A percentile compares a stretch with the other conserved stretches of the same genome.
Conservation (phyloP, 2,797 vertebrate species). For the Luscinia luscinia region DNA sequence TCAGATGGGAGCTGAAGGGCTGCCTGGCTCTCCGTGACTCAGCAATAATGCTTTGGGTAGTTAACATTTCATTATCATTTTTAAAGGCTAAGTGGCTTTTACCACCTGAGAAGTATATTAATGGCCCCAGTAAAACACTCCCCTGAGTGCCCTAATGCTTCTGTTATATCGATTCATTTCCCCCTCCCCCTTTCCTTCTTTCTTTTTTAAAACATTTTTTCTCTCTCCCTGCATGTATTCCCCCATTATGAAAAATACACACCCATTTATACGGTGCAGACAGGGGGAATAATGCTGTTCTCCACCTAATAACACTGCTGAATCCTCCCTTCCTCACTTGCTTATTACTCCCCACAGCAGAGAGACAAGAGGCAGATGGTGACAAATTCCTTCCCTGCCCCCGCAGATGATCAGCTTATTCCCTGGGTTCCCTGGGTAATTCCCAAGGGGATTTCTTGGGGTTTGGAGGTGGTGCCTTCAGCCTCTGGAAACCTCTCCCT, state of each 20-base stretch:
- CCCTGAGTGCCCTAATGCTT: conserved; percentile 72
- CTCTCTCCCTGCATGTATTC: conserved; percentile 66
- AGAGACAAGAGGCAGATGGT: conserved; percentile 79
- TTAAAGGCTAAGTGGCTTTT: conserved; percentile 76
- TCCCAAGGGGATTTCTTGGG: conserved; percentile 21
- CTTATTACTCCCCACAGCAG: conserved; percentile 76
- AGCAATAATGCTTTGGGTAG: conserved; percentile 75
- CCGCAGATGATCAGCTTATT: conserved; percentile 72
- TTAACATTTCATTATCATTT: conserved; percentile 76
- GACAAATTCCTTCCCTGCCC: conserved; percentile 75
- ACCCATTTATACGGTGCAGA: conserved; percentile 51
- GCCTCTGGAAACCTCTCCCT: conserved; percentile 61
- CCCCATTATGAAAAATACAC: conserved; percentile 66
- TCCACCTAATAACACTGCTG: conserved; percentile 30
- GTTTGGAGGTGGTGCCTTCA: conserved; percentile 14
- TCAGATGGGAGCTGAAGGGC: conserved; percentile 30
- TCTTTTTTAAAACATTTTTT: conserved; percentile 66
- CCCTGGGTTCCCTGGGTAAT: conserved; percentile 14
- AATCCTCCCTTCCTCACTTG: conserved; percentile 59
- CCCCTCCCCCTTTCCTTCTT: conserved; percentile 54
- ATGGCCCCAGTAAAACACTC: conserved; percentile 73
- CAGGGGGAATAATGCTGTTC: conserved; percentile 61
- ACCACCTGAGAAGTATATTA: conserved; percentile 75
- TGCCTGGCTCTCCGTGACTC: conserved; percentile 60
- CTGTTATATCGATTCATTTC: conserved; percentile 68